Base-by-base conservation (phyloP, 92 coral and sea anemone species). In the Diadumene lineata region DNA sequence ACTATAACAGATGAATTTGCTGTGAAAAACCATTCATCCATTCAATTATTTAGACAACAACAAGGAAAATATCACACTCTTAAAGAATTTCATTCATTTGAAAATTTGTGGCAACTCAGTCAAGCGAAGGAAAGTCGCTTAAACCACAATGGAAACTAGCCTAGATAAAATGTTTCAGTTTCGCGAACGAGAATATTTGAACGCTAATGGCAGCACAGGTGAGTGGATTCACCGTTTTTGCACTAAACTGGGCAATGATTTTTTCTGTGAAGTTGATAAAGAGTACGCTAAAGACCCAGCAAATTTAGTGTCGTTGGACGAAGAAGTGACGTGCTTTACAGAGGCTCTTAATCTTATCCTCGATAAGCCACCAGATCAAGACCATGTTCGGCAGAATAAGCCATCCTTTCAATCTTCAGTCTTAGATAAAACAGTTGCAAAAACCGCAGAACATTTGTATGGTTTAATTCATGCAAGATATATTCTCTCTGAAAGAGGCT, bases 191-290 rank as follows among this genome's bases (percentile, higher is more conserved):
- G 78, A 68, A 18, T 56, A 57, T n/a, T 74, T 79, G 4, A 76
- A 68, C 33, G 50, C 77, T 13, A 56, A 34, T 33, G 74, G 65
- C 9, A 74, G 83, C 32, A 65, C 85, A 0, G 83, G 81, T 10
- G 92, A 85, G 23, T 92, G 98, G 98, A 83, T 92, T 51, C 91
- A 81, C 75, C 87, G 86, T 25, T 92, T 92, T 78, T 85, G 94
- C 68, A 89, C 93, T 28, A 85, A 87, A 67, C 86, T 86, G 21
- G 98, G 98, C 8, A 86, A 92, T 64, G 98, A 92, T 66, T 89
- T 84, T 67, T 89, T 92, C 50, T 90, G 93, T 70, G 98, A 92
- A 76, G 87, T 92, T 19, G 98, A 92, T 57, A 84, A 82, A 64
- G 98, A 92, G 30, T 92, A 90, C 73, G 58, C 83, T 43, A 78